Base-by-base conservation (phyloP, 1,140 invertebrate species). In the Magallana angulata region DNA sequence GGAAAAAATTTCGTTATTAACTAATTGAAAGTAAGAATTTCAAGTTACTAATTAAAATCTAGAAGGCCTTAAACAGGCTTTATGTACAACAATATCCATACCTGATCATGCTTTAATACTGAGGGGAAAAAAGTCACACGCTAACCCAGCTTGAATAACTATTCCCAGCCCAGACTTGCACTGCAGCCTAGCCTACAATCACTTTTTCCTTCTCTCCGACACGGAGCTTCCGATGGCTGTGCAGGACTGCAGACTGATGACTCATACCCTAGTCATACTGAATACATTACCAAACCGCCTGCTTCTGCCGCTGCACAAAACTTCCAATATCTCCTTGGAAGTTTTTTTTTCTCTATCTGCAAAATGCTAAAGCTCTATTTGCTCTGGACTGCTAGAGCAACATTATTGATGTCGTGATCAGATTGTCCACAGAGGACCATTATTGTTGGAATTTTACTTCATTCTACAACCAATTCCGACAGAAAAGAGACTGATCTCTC, bases 311-410 rank as follows among this genome's bases (percentile, higher is more conserved):
- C 68, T 76, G 68, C 68, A 76, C 68, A 76, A 76, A 64, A 76
- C 68, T 76, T 76, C 68, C 68, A 76, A 76, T 76, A 76, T 76
- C 68, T 76, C 68, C 68, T 76, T 76, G 36, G 68, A 76, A 76
- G 68, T 76, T 76, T 76, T 76, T 24, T 76, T 76, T 76, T 48
- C 24, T 30, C 68, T n/a, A 62, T 11, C 36, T 24, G 18, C 7
- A 76, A 76, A 76, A 76, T 76, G 68, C 68, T 48, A 76, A 30
- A 36, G 68, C 24, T 76, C 18, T 76, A 76, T 76, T 76, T 76
- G 68, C 36, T 76, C 68, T 76, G 68, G 68, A 76, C 36, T 76
- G 68, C 8, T 9, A 76, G 68, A 76, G 60, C 36, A 76, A 30
- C 14, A 30, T 76, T 76, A 76, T 76, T 76, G 68, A 76, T 76